Percentiles rank a stretch among this genome's conserved stretches.
Evolutionary conservation across 1,140 invertebrate species (phyloP).

Genomic region (Coelopa frigida): DNA sequence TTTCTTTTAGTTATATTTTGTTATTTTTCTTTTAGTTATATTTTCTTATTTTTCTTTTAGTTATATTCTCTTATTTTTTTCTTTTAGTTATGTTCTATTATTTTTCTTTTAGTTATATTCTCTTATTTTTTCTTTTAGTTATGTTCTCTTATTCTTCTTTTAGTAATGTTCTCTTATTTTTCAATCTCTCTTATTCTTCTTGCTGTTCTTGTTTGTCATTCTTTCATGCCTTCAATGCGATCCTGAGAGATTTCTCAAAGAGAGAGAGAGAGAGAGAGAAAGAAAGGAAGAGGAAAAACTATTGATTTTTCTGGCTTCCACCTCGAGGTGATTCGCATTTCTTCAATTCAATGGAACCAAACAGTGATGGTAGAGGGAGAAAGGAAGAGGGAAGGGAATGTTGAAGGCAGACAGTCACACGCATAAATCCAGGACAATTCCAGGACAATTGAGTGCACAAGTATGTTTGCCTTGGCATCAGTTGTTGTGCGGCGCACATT

Average conservation of each 20-base stretch:
- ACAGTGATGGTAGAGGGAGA: not conserved
- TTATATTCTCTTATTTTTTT: no score
- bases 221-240: not conserved
- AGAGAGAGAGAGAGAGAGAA: not conserved
- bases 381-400: not conserved
- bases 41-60: no score
- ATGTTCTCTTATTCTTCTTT: no score
- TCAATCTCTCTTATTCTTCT: no score
- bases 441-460: slow-evolving; percentile 2
- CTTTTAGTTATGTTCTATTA: no score
- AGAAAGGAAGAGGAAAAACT: slow-evolving; percentile 1
- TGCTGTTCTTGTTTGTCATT: no score
- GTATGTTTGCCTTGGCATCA: slow-evolving; percentile 5
- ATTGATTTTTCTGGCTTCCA: slow-evolving; percentile 3
- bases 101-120: no score
- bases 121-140: no score
- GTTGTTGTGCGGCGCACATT: slow-evolving; percentile 6
- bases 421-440: slow-evolving; percentile 4
- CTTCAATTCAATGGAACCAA: slow-evolving; percentile 1
- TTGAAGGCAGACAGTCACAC: not conserved
- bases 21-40: no score
- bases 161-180: no score
- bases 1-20: no score
- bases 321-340: not conserved
- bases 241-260: not conserved